Conservation (phyloP, 2,113 vertebrate genomes). For the Rallus limicola region DNA sequence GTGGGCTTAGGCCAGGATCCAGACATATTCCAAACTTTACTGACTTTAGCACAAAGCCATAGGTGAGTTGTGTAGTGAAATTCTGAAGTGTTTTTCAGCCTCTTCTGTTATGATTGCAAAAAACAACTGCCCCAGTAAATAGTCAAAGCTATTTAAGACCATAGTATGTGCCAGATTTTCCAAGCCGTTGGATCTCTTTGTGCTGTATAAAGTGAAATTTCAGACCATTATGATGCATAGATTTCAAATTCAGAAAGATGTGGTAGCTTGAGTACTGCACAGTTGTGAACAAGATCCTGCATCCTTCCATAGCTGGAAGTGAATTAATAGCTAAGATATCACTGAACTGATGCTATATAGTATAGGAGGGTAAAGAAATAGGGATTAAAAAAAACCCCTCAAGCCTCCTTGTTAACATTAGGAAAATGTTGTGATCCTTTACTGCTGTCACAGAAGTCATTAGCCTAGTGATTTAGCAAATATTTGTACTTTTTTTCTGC, state of each 20-base stretch:
- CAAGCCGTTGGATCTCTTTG: neutral
- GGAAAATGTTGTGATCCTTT: neutral
- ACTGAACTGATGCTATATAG: neutral
- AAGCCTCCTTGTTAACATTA: neutral
- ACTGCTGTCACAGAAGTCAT: neutral
- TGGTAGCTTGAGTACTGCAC: neutral
- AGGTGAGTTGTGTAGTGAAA: neutral
- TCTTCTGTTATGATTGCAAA: neutral
- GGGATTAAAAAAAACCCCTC: neutral
- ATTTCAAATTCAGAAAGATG: neutral
- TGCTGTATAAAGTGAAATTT: neutral
- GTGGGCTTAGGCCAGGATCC: neutral
- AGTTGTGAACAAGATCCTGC: neutral
- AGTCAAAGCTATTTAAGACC: neutral
- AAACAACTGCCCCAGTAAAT: neutral
- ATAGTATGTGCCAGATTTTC: neutral
- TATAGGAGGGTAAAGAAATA: neutral
- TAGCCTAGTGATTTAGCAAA: neutral
- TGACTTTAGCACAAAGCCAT: neutral
- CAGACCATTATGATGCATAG: neutral
- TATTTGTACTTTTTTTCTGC: neutral
- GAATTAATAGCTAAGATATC: neutral
- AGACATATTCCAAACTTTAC: neutral
- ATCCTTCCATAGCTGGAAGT: neutral
- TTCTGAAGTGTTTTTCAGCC: neutral